Percentiles rank a stretch among this genome's conserved stretches.
Conservation (phyloP, 2,113 vertebrate species). For the Lipotes vexillifer region DNA sequence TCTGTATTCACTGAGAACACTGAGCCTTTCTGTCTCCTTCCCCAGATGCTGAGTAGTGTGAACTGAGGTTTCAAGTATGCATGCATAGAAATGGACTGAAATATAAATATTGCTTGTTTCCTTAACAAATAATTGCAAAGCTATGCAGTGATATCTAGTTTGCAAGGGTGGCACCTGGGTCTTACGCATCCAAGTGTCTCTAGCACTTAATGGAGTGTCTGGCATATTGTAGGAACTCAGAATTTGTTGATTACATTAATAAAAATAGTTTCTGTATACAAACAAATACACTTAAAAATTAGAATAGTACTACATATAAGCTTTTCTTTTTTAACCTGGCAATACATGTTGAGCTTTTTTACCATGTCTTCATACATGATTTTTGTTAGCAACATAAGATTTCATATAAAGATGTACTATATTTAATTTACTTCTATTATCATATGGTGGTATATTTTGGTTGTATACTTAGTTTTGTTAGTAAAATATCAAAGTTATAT, state of each 20-base stretch:
- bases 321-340: background rate
- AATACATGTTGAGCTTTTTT: background rate
- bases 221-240: no score
- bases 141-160: background rate
- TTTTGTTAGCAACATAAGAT: background rate
- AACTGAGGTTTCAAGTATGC: background rate
- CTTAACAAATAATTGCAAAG: background rate
- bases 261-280: background rate
- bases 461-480: background rate
- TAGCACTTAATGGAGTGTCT: background rate
- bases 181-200: background rate
- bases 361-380: background rate
- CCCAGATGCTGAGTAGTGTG: background rate
- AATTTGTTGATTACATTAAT: background rate
- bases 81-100: background rate
- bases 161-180: background rate
- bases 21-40: background rate
- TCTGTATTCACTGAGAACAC: background rate
- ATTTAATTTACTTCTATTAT: background rate
- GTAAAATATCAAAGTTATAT: background rate
- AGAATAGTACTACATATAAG: background rate
- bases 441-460: background rate
- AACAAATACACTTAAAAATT: background rate
- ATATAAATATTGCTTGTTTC: background rate
- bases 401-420: background rate